Conservation (phyloP, 2,888 invertebrate species). For the Lasioglossum lativentre region DNA sequence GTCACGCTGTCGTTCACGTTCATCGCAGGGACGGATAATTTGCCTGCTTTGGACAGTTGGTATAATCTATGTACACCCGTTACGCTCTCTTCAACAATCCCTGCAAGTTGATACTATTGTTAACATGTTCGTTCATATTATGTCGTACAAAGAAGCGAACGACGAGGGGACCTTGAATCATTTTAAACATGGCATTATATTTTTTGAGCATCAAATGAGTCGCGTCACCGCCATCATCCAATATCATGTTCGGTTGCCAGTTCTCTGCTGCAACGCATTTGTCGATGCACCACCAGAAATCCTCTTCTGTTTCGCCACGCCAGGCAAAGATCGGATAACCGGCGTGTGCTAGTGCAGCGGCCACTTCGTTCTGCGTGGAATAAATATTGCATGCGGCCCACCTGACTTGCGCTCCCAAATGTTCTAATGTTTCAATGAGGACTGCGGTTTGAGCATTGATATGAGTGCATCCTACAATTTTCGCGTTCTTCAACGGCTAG, state of each 20-base stretch:
- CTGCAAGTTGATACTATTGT: slow-evolving; percentile 84
- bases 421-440: slow-evolving; percentile 94
- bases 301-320: slow-evolving; percentile 98
- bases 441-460: slow-evolving; percentile 99
- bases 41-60: slow-evolving; percentile 97
- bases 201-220: slow-evolving; percentile 98
- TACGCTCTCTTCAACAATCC: slow-evolving; percentile 98
- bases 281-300: slow-evolving; percentile 99
- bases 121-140: not conserved
- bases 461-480: slow-evolving; percentile 98
- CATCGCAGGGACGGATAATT: slow-evolving; percentile 98
- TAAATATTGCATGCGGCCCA: slow-evolving; percentile 99
- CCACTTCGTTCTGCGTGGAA: slow-evolving; percentile 99
- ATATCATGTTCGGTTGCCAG: slow-evolving; percentile 99
- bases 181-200: slow-evolving; percentile 96
- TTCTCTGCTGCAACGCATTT: slow-evolving; percentile 95
- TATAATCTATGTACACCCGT: slow-evolving; percentile 99
- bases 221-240: slow-evolving; percentile 98
- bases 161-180: slow-evolving; percentile 90
- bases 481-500: slow-evolving; percentile 95
- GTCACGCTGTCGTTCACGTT: slow-evolving; percentile 99
- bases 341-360: slow-evolving; percentile 96
- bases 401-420: slow-evolving; percentile 95
- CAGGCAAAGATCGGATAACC: slow-evolving; percentile 97
- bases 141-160: not conserved